These are phyloP conservation scores for Lamellibrachia luymesi DNA, from an alignment of 1,140 invertebrate species.

Conservation along the genomic window DNA sequence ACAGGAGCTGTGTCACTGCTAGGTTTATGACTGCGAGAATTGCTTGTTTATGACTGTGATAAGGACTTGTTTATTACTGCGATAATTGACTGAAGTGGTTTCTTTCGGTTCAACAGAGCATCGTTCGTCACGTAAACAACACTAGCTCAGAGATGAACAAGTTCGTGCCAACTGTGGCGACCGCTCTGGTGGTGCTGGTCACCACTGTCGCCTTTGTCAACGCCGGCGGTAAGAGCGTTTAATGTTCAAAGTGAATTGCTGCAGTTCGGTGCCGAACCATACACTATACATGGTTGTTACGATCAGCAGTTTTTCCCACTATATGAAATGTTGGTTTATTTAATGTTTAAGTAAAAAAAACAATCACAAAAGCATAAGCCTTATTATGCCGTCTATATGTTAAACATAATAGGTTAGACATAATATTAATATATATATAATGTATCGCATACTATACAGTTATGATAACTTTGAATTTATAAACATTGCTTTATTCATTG, in stretches of 20 bases:
- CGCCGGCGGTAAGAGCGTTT: not conserved
- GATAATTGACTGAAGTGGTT: not conserved
- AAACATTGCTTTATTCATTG: no score
- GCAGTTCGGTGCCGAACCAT: not conserved
- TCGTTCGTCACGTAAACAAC: not conserved
- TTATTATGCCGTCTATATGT: no score
- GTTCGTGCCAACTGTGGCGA: not conserved
- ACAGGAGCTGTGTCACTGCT: not conserved
- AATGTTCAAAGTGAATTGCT: not conserved
- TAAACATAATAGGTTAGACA: no score
- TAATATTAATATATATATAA: no score
- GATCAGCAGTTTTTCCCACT: no score
- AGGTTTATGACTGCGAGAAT: not conserved
- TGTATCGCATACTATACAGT: no score
- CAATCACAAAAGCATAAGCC: no score
- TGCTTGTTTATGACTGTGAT: not conserved
- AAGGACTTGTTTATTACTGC: not conserved
- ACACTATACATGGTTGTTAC: no score
- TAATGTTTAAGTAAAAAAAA: no score
- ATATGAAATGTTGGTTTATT: no score
- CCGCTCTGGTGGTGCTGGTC: not conserved
- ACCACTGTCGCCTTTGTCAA: not conserved
- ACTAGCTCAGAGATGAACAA: not conserved
- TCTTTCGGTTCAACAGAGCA: not conserved
- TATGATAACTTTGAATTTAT: no score